Evolutionary conservation across 2,888 invertebrate species (phyloP).

Genomic region (Priocnemis perturbator): DNA sequence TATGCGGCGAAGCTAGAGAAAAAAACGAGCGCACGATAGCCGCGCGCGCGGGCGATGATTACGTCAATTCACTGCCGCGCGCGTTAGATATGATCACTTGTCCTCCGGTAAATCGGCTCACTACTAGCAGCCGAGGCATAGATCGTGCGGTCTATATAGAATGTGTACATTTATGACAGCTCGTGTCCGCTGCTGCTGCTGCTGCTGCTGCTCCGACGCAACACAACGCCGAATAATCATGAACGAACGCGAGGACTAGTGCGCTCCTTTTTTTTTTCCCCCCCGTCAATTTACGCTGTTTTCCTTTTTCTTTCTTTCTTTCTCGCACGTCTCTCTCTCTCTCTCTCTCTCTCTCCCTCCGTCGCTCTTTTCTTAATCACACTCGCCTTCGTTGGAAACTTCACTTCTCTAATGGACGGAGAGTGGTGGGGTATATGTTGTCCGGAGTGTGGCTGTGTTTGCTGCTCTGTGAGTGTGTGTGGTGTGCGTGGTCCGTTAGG

Average conservation of each 20-base stretch:
- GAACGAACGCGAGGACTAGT: conserved; percentile 21
- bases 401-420: conserved; percentile 10
- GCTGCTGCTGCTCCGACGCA: conserved; percentile 41
- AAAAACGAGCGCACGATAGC: conserved; percentile 42
- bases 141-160: conserved; percentile 59
- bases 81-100: conserved; percentile 54
- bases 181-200: conserved; percentile 34
- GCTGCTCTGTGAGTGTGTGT: no score
- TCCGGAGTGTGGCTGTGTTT: no score
- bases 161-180: conserved; percentile 59
- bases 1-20: no score
- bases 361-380: not conserved
- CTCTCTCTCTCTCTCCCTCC: not conserved
- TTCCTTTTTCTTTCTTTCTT: conserved; percentile 6
- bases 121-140: conserved; percentile 51
- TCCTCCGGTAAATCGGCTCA: conserved; percentile 53
- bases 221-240: conserved; percentile 30
- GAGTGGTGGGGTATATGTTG: not conserved
- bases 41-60: conserved; percentile 47
- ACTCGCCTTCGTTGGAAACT: not conserved
- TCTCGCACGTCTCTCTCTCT: not conserved
- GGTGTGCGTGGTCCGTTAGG: no score
- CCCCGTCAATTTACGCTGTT: conserved; percentile 21
- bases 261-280: conserved; percentile 29
- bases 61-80: conserved; percentile 58